Percentiles rank a stretch among this genome's conserved stretches.
phyloP scores from a whole-genome alignment of 2,797 vertebrate species.

The Thunnus albacares region DNA sequence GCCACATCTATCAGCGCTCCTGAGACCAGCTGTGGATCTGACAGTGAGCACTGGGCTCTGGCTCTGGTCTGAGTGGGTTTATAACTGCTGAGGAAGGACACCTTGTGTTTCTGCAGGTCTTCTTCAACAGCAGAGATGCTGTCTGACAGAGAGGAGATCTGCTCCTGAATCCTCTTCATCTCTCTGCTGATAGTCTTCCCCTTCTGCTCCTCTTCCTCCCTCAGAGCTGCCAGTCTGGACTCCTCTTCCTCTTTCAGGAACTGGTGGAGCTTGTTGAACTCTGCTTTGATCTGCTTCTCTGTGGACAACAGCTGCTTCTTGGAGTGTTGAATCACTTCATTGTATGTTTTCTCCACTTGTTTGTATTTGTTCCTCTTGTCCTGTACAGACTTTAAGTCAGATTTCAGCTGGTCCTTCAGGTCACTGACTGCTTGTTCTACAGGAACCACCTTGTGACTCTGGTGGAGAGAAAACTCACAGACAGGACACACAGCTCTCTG shows the following conservation, averaged over 20 bases:
- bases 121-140: constrained; percentile 61
- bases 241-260: constrained; percentile 81
- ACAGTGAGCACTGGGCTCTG: constrained; percentile 48
- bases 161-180: constrained; percentile 58
- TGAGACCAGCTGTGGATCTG: constrained; percentile 61
- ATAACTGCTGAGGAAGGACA: constrained; percentile 52
- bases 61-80: constrained; percentile 48
- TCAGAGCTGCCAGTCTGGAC: constrained; percentile 75
- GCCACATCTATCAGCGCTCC: constrained; percentile 61
- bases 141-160: constrained; percentile 61
- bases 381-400: constrained; percentile 29
- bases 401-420: constrained; percentile 38
- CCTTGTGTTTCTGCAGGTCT: constrained; percentile 51
- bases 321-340: constrained; percentile 15
- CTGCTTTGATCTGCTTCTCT: constrained; percentile 52
- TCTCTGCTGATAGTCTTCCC: constrained; percentile 51
- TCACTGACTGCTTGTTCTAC: constrained; percentile 50
- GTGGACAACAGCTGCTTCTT: constrained; percentile 39
- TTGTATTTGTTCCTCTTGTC: constrained; percentile 24
- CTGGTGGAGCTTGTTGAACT: constrained; percentile 82
- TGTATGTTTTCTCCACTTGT: constrained; percentile 16
- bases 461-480: constrained; percentile 53
- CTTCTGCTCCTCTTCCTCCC: constrained; percentile 73
- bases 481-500: constrained; percentile 44
- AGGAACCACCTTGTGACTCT: constrained; percentile 51